phyloP scores from a whole-genome alignment of 2,888 invertebrate species.

The Siphlonurus alternatus region DNA sequence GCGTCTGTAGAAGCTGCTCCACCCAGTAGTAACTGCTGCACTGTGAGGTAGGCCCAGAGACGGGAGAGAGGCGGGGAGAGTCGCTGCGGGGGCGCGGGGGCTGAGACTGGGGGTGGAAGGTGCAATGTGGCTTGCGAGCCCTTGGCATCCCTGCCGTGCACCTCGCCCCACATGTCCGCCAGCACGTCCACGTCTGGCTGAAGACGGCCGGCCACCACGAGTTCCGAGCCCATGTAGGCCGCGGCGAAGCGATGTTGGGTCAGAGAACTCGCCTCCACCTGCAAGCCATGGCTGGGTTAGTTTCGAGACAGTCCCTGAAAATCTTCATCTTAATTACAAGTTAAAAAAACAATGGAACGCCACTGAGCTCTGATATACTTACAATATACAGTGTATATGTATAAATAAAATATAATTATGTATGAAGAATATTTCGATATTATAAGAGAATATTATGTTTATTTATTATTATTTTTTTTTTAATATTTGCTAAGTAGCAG shows the following conservation, averaged over 20 bases:
- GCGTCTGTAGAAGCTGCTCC: not conserved
- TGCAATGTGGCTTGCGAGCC: not conserved
- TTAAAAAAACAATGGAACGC: too few relatives aligned
- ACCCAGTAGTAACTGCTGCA: conserved; percentile 33
- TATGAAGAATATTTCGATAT: too few relatives aligned
- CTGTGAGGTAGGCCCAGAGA: conserved; percentile 48
- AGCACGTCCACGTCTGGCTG: not conserved
- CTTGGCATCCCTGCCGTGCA: not conserved
- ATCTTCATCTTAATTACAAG: too few relatives aligned
- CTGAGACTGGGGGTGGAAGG: not conserved
- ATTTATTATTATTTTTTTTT: too few relatives aligned
- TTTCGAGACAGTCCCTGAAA: too few relatives aligned
- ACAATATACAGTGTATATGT: too few relatives aligned
- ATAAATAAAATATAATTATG: too few relatives aligned
- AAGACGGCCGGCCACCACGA: conserved; percentile 22
- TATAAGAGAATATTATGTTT: too few relatives aligned
- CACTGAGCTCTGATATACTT: too few relatives aligned
- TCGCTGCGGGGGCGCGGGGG: not conserved
- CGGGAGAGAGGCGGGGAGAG: conserved; percentile 31
- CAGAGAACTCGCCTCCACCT: conserved; percentile 13
- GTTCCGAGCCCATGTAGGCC: conserved; percentile 23
- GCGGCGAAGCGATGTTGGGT: conserved; percentile 19
- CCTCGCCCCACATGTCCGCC: not conserved
- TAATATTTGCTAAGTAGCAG: too few relatives aligned
- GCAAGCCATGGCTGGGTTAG: not conserved